Evolutionary conservation across 2,113 vertebrate species (phyloP).

Genomic region (Takifugu flavidus): DNA sequence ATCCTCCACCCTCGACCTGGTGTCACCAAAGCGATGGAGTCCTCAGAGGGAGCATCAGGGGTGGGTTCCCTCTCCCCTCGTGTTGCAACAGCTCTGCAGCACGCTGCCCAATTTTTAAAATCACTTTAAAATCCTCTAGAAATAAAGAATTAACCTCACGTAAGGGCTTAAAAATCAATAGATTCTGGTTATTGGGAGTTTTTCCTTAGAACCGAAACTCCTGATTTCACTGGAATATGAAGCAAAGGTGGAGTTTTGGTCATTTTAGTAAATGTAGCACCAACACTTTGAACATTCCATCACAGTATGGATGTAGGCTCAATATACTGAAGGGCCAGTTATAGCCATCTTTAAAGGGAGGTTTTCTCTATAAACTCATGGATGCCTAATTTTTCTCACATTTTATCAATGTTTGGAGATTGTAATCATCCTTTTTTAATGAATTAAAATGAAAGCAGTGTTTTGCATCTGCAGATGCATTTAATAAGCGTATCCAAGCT

Average conservation of each 20-base stretch:
- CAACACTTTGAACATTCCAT: slow-evolving; percentile 54
- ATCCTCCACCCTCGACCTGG: slow-evolving; percentile 5
- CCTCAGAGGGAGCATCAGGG: background rate
- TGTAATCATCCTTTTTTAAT: slow-evolving; percentile 4
- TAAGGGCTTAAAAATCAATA: background rate
- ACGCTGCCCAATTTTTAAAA: background rate
- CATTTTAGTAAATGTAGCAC: slow-evolving; percentile 11
- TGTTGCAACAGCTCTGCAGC: slow-evolving; percentile 7
- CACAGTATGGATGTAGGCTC: slow-evolving; percentile 11
- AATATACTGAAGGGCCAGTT: too few species aligned
- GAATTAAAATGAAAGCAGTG: slow-evolving; percentile 35
- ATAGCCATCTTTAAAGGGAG: slow-evolving; percentile 1
- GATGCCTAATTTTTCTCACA: slow-evolving; percentile 18
- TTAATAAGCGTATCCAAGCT: background rate
- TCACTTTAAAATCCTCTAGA: slow-evolving; percentile 2
- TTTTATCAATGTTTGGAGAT: slow-evolving; percentile 20
- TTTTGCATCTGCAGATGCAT: background rate
- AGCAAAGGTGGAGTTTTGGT: background rate
- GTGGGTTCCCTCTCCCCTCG: background rate
- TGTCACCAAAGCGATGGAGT: background rate
- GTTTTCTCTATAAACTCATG: slow-evolving; percentile 7
- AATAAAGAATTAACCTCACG: background rate
- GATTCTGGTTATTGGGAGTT: background rate
- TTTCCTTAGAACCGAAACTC: background rate
- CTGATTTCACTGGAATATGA: background rate